A percentile compares a stretch with the other conserved stretches of the same genome.
These are phyloP conservation scores for Apoda limacodes DNA, from an alignment of 2,888 invertebrate species.

Conservation along the genomic window DNA sequence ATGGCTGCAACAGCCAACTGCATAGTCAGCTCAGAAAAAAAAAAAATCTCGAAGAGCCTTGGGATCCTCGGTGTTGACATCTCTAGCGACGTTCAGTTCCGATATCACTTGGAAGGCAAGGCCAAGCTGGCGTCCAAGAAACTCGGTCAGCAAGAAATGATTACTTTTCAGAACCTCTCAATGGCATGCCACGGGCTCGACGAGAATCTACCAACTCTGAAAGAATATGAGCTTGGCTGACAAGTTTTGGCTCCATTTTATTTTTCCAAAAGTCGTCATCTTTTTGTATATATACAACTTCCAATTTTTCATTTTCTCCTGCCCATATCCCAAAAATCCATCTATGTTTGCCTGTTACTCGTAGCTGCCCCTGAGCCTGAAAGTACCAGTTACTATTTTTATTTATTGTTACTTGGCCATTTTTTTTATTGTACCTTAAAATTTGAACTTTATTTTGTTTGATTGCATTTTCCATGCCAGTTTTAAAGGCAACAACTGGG, in stretches of 20 bases:
- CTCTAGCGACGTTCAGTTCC: too few relatives aligned
- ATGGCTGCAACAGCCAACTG: too few relatives aligned
- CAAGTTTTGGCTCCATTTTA: constrained; percentile 10
- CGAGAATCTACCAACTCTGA: constrained; percentile 12
- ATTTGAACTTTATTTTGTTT: constrained; percentile 10
- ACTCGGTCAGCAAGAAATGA: too few relatives aligned
- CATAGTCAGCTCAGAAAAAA: too few relatives aligned
- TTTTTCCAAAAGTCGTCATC: constrained; percentile 16
- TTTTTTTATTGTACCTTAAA: constrained; percentile 9
- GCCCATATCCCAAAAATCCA: too few relatives aligned
- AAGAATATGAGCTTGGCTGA: constrained; percentile 7
- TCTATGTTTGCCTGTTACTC: constrained; percentile 5
- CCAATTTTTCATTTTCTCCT: constrained; percentile 7
- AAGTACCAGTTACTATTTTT: constrained; percentile 10
- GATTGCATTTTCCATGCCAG: constrained; percentile 7
- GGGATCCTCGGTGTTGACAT: too few relatives aligned
- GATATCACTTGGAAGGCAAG: too few relatives aligned
- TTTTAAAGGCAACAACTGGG: constrained; percentile 13
- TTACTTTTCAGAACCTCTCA: too few relatives aligned
- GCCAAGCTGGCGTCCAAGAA: too few relatives aligned
- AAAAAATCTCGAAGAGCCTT: too few relatives aligned
- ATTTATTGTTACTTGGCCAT: constrained; percentile 3
- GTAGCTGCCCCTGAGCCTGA: constrained; percentile 15
- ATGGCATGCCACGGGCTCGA: constrained; percentile 6
- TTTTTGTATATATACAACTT: constrained; percentile 5